A percentile compares a stretch with the other conserved stretches of the same genome.
These are phyloP conservation scores for Acanthosepion pharaonis DNA, from an alignment of 2,888 invertebrate genomes.

Conservation along the genomic window DNA sequence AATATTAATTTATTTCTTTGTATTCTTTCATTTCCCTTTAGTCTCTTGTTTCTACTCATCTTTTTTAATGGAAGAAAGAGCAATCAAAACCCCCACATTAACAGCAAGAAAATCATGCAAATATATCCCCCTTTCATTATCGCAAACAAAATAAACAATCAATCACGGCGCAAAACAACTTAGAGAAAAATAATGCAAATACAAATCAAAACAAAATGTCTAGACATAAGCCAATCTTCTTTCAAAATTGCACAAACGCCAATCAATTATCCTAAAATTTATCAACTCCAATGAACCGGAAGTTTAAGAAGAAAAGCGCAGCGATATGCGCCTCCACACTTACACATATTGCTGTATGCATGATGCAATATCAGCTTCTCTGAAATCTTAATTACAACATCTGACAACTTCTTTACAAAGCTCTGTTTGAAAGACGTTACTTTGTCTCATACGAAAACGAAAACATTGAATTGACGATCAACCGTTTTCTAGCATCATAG, in stretches of 20 bases:
- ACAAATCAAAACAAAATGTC: background rate
- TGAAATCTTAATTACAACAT: background rate
- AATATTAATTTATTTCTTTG: too few relatives aligned
- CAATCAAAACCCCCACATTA: background rate
- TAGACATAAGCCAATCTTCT: background rate
- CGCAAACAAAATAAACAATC: background rate
- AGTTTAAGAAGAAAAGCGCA: background rate
- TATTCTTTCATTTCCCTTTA: too few relatives aligned
- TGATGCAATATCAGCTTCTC: background rate
- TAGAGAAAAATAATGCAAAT: background rate
- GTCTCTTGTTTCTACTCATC: too few relatives aligned
- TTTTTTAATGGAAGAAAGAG: too few relatives aligned
- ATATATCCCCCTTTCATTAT: background rate
- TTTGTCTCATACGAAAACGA: background rate
- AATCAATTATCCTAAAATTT: background rate
- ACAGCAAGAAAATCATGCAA: background rate
- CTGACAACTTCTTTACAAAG: background rate
- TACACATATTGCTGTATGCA: background rate
- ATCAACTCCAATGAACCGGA: background rate
- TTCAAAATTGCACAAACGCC: background rate
- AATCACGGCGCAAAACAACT: background rate
- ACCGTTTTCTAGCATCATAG: background rate
- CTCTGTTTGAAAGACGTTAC: background rate
- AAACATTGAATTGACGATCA: background rate
- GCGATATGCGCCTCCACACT: background rate